Conservation (phyloP, 1,140 invertebrate species). For the Lepidurus arcticus region DNA sequence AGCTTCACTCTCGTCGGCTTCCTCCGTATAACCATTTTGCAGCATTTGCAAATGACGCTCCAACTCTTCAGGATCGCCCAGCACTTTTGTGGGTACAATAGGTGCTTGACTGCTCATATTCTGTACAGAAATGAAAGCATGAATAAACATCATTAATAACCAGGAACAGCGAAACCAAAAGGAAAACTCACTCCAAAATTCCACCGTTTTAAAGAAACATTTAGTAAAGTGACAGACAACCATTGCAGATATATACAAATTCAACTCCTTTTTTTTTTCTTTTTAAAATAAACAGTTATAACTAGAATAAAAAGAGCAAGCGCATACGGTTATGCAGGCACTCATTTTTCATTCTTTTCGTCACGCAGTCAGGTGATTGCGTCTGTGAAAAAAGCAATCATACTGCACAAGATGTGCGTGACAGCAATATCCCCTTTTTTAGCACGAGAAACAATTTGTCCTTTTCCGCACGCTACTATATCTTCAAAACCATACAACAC, state of each 20-base stretch:
- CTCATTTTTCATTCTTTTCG: not conserved
- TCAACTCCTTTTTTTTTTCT: not conserved
- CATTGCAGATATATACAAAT: constrained; percentile 6
- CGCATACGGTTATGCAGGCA: not conserved
- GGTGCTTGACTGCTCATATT: constrained; percentile 66
- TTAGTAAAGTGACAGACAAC: not conserved
- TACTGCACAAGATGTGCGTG: not conserved
- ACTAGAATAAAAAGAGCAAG: not conserved
- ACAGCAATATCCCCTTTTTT: not conserved
- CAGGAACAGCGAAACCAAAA: not conserved
- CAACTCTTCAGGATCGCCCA: constrained; percentile 77
- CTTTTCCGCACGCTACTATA: not conserved
- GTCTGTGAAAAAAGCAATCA: not conserved
- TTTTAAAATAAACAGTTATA: no score
- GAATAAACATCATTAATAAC: not conserved
- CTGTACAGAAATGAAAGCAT: constrained; percentile 42
- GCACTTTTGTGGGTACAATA: constrained; percentile 73
- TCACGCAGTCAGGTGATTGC: not conserved
- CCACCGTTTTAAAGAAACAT: not conserved
- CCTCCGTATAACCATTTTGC: constrained; percentile 57
- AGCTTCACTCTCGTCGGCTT: constrained; percentile 27
- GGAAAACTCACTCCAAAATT: not conserved
- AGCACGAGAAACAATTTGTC: not conserved
- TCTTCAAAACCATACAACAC: not conserved
- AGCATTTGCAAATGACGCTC: constrained; percentile 66